Evolutionary conservation across 2,888 invertebrate species (phyloP).

Genomic region (Melieria crassipennis): DNA sequence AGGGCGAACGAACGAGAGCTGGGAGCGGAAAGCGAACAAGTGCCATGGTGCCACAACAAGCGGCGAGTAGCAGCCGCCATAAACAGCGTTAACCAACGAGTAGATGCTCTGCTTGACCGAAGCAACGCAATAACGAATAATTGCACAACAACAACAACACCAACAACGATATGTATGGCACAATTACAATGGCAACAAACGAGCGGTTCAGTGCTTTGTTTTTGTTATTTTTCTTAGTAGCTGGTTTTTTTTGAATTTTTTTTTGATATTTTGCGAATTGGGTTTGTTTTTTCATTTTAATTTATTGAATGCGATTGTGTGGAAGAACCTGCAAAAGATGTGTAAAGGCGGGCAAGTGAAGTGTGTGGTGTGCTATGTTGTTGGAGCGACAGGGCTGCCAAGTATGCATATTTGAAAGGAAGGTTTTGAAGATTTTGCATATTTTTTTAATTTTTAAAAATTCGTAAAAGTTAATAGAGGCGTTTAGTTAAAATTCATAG

Average conservation of each 20-base stretch:
- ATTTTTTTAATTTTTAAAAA: not conserved
- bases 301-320: conserved; percentile 17
- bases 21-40: not conserved
- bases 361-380: no score
- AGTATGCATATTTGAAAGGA: conserved; percentile 31
- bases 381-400: conserved; percentile 38
- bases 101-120: not conserved
- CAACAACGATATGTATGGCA: conserved; percentile 35
- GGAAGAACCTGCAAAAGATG: not conserved
- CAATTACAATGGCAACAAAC: no score
- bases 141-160: conserved; percentile 21
- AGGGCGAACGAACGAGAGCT: not conserved
- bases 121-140: conserved; percentile 36
- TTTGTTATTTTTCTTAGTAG: no score
- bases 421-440: not conserved
- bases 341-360: no score
- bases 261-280: not conserved
- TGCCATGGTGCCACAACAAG: no score
- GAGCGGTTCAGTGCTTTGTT: no score
- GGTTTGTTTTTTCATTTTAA: conserved; percentile 30
- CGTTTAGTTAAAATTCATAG: not conserved
- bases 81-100: no score
- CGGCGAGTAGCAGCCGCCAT: no score
- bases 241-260: conserved; percentile 11
- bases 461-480: not conserved